phyloP scores from a whole-genome alignment of 2,888 invertebrate genomes.

The Drosophila limbata region DNA sequence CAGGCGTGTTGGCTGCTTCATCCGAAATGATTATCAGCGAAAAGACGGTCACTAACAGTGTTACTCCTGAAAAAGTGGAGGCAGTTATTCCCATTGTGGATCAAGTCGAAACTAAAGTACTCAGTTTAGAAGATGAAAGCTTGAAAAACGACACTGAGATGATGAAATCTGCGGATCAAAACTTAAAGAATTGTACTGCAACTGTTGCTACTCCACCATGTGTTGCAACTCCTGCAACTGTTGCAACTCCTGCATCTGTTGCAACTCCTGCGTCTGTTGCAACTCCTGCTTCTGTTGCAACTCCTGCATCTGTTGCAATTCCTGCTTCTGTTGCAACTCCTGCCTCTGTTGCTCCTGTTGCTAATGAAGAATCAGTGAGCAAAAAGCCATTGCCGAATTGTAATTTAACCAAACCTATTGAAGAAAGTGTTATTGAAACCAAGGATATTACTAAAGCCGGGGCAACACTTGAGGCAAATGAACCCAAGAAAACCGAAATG shows the following conservation, averaged over 20 bases:
- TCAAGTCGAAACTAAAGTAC: slow-evolving; percentile 22
- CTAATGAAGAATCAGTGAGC: neutral
- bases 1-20: slow-evolving; percentile 7
- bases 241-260: neutral
- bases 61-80: slow-evolving; percentile 8
- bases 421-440: slow-evolving; percentile 1
- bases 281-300: neutral
- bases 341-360: neutral
- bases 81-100: slow-evolving; percentile 26
- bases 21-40: slow-evolving; percentile 10
- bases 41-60: neutral
- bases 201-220: neutral
- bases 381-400: neutral
- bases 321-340: neutral
- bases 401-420: slow-evolving; percentile 7
- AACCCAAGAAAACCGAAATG: slow-evolving; percentile 12
- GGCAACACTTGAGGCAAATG: slow-evolving; percentile 2
- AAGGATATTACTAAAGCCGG: slow-evolving; percentile 3
- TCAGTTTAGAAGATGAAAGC: slow-evolving; percentile 3
- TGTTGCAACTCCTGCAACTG: neutral
- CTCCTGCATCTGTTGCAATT: neutral
- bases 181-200: slow-evolving; percentile 6
- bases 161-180: slow-evolving; percentile 10
- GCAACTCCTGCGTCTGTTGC: neutral
- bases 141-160: neutral